Evolutionary conservation across 1,140 invertebrate species (phyloP).

Genomic region (Drosophila lowei): DNA sequence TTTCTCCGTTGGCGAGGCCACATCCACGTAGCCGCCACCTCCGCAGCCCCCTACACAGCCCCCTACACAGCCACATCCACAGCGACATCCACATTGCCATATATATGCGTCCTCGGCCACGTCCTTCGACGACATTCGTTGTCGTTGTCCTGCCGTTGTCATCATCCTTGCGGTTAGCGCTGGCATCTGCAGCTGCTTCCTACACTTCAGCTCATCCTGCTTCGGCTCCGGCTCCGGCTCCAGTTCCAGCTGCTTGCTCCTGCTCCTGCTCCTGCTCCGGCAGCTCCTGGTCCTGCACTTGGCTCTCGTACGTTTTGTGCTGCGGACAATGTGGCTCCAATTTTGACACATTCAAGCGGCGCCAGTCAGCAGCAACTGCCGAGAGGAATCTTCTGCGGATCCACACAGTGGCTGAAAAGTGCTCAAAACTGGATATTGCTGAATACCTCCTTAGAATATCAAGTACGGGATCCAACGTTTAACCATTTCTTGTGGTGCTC

Average conservation of each 20-base stretch:
- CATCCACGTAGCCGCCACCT: conserved; percentile 2
- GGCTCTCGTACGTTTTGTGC: conserved; percentile 70
- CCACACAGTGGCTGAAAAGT: conserved; percentile 37
- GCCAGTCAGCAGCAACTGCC: conserved; percentile 50
- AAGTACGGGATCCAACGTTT: background rate
- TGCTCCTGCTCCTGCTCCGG: conserved; percentile 4
- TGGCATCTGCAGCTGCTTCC: conserved; percentile 66
- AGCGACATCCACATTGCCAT: background rate
- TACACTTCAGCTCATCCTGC: conserved; percentile 33
- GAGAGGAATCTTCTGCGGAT: conserved; percentile 22
- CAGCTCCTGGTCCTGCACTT: conserved; percentile 22
- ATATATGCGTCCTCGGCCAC: conserved; percentile 1
- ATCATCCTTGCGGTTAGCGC: conserved; percentile 70
- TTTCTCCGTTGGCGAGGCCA: conserved; percentile 45
- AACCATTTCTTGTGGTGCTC: background rate
- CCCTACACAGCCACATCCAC: background rate
- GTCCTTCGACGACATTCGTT: conserved; percentile 16
- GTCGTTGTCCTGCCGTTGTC: conserved; percentile 17
- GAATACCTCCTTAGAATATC: too few species aligned
- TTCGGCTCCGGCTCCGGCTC: conserved; percentile 5
- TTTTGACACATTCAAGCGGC: conserved; percentile 81
- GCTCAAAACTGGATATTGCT: background rate
- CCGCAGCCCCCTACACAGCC: conserved; percentile 2
- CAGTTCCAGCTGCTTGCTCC: too few species aligned
- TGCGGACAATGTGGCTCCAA: conserved; percentile 81